Evolutionary conservation across 2,888 invertebrate genomes (phyloP), one percentile per base, ranked within the genome.

Genomic region (Acrobasis suavella): DNA sequence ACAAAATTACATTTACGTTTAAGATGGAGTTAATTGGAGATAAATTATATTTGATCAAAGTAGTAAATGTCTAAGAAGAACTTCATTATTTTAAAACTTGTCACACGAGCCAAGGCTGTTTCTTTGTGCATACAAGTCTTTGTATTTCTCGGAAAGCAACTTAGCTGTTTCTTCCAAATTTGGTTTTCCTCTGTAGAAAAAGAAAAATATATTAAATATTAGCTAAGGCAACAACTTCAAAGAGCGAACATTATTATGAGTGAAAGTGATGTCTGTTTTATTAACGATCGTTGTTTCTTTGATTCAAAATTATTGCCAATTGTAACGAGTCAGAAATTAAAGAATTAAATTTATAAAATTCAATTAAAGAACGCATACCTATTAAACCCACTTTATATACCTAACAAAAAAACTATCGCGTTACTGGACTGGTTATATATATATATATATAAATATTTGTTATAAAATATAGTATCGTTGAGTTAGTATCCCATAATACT

Each of bases 101-200:
- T 39, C 58, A 58, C 14, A 38, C 14, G 38, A 54, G 38, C 60
- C 49, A 5, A 63, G 38, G 12, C 38, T 42, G 62, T 70, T 71
- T 10, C 65, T 66, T 72, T 78, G 77, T 56, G 73, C 68, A 15
- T 70, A 64, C 39, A 85, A 63, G 15, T 49, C 68, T 64, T 81
- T 76, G 52, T 71, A 73, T 67, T 77, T 73, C 46, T 71, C 66
- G 2, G 70, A 68, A 9, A 82, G 61, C 12, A 69, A 64, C 62
- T 78, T 77, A 7, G 80, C 7, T 72, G 80, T 78, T 54, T 71
- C 73, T 12, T 78, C 73, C 62, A 85, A 71, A 32, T 80, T 76
- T 46, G 51, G 17, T 72, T 81, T 84, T 0, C 82, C 83, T 2
- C 86, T 86, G 76, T 56, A 77, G 79, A 62, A 59, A 63, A 59